Evolutionary conservation across 1,140 invertebrate genomes (phyloP), one percentile per base, ranked within the genome.

Genomic region (Pissodes strobi): DNA sequence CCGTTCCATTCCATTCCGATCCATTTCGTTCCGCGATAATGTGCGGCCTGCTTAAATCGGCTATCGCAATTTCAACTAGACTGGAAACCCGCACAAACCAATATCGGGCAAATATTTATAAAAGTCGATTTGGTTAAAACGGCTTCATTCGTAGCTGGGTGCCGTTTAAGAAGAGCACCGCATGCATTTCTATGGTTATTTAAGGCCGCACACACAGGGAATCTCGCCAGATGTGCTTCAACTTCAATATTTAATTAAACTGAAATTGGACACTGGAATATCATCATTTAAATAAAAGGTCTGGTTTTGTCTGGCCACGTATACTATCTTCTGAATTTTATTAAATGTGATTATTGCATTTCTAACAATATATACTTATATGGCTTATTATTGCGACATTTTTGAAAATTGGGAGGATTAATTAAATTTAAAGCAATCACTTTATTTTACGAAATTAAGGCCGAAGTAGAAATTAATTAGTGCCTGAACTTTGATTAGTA

Each of bases 61-160:
- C n/a, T n/a, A 46, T 19, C 17, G 22, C 18, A 52, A 34, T 25
- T 52, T 23, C 25, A 52, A 23, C 51, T 17, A n/a, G 21, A 17
- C 22, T 17, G 13, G 12, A 55, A 21, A 55, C 21, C 17, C 30
- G 23, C 34, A 55, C 34, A 57, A 57, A 57, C 38, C 55, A 45
- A 57, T 57, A 57, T 57, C 41, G 22, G 19, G 55, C 22, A 57
- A 57, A 57, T 57, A 45, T 57, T 57, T 57, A 57, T 57, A 57
- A 57, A 57, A 57, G 55, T 57, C 55, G 41, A 57, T 57, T 57
- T 57, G 55, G 55, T 19, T 57, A 57, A 57, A 57, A 55, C 39
- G 34, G 52, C 37, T 55, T 55, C 52, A 55, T 55, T 55, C 22
- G 8, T 48, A 48, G 45, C 45, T 48, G 8, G 22, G 19, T 21